phyloP scores from a whole-genome alignment of 2,888 invertebrate genomes.

The Molorchus minor region DNA sequence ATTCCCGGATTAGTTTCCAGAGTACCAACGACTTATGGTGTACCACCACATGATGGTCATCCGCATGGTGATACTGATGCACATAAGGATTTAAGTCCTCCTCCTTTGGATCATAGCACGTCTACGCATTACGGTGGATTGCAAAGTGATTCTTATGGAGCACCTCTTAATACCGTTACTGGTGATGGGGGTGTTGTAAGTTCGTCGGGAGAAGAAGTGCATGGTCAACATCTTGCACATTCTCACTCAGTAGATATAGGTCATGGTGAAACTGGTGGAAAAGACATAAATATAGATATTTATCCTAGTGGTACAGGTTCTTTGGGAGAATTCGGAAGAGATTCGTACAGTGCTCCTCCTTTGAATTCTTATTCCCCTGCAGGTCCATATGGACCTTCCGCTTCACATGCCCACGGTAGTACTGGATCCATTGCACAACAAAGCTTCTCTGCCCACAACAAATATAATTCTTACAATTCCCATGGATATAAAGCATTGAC shows the following conservation, averaged over 20 bases:
- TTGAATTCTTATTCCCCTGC: slow-evolving; percentile 54
- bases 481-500: slow-evolving; percentile 41
- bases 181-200: slow-evolving; percentile 59
- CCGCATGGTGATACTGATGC: slow-evolving; percentile 59
- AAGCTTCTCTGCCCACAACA: slow-evolving; percentile 20
- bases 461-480: slow-evolving; percentile 28
- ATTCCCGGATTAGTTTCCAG: slow-evolving; percentile 73
- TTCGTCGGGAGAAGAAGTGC: slow-evolving; percentile 55
- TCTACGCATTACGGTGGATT: no score
- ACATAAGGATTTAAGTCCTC: slow-evolving; percentile 54
- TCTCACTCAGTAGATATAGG: slow-evolving; percentile 45
- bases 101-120: slow-evolving; percentile 46
- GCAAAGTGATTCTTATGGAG: no score
- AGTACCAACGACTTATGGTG: slow-evolving; percentile 55
- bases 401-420: slow-evolving; percentile 57
- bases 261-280: slow-evolving; percentile 57
- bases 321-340: slow-evolving; percentile 33
- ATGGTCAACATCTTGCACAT: slow-evolving; percentile 41
- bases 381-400: slow-evolving; percentile 60
- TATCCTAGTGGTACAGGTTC: slow-evolving; percentile 44
- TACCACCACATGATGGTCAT: slow-evolving; percentile 51
- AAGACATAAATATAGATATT: slow-evolving; percentile 62
- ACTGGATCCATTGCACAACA: slow-evolving; percentile 36
- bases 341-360: slow-evolving; percentile 57
- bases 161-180: slow-evolving; percentile 63